Conservation (phyloP, 37 sponge, comb jelly and placozoan genomes). For the Dysidea cf. avara region DNA sequence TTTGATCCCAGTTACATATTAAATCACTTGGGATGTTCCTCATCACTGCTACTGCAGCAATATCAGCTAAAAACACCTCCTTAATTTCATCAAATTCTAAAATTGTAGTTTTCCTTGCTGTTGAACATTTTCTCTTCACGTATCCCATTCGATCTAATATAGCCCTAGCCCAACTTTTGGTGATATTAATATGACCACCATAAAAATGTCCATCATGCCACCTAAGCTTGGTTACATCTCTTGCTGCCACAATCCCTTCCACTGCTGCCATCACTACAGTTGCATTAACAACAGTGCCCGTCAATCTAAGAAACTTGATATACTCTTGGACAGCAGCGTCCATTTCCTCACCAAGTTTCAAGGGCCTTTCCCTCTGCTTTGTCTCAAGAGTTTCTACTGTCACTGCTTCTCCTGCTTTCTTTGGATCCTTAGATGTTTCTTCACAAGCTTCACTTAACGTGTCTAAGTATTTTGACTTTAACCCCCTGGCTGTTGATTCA, state of each 20-base stretch:
- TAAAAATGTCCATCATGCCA: no score
- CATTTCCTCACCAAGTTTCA: constrained; percentile 5
- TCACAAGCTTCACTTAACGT: no score
- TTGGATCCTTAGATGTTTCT: no score
- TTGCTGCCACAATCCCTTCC: constrained; percentile 33
- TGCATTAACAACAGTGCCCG: constrained; percentile 22
- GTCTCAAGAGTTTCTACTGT: no score
- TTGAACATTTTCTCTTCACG: constrained; percentile 43
- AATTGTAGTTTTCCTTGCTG: constrained; percentile 13
- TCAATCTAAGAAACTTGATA: neutral
- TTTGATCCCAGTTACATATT: constrained; percentile 64
- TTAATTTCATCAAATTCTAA: constrained; percentile 36
- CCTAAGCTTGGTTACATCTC: constrained; percentile 4
- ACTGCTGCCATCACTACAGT: constrained; percentile 56
- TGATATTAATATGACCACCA: constrained; percentile 41
- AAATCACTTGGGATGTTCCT: constrained; percentile 26
- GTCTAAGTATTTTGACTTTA: no score
- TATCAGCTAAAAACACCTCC: constrained; percentile 26
- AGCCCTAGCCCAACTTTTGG: constrained; percentile 48
- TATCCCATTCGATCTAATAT: constrained; percentile 31
- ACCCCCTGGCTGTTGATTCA: no score
- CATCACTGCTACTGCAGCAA: constrained; percentile 26
- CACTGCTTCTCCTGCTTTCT: no score
- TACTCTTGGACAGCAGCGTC: constrained; percentile 4
- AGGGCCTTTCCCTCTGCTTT: neutral